These are phyloP conservation scores for Tenthredo scrophulariae DNA, from an alignment of 2,888 invertebrate genomes.

Conservation along the genomic window DNA sequence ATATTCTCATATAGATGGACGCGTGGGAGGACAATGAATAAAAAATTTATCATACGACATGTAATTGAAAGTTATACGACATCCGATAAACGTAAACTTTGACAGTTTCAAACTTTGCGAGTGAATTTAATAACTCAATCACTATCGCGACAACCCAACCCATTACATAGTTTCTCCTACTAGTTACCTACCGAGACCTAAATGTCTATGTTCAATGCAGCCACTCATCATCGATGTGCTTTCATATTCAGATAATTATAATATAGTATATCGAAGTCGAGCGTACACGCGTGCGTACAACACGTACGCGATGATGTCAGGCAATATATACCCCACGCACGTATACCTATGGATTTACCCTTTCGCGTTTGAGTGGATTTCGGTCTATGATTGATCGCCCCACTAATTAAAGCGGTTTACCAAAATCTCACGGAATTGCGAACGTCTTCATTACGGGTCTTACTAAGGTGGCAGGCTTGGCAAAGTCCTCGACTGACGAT, in stretches of 20 bases:
- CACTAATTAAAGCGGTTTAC: conserved; percentile 35
- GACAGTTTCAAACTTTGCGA: not conserved
- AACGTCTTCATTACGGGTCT: conserved; percentile 31
- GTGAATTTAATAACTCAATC: conserved; percentile 44
- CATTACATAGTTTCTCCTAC: conserved; percentile 14
- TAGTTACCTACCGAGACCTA: not conserved
- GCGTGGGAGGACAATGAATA: not conserved
- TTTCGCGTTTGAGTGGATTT: conserved; percentile 11
- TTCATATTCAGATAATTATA: not conserved
- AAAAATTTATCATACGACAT: not conserved
- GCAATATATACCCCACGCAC: not conserved
- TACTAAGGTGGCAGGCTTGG: conserved; percentile 1
- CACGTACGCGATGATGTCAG: not conserved
- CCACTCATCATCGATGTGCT: not conserved
- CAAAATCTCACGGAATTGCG: conserved; percentile 32
- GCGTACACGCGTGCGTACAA: not conserved
- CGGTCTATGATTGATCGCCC: conserved; percentile 37
- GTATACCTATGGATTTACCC: not conserved
- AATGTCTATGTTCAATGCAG: conserved; percentile 9
- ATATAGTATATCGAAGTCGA: not conserved
- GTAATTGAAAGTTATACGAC: not conserved
- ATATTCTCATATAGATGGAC: not conserved
- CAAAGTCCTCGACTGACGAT: not conserved
- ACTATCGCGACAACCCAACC: conserved; percentile 21
- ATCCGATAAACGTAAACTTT: not conserved